A percentile compares a stretch with the other conserved stretches of the same genome.
Conservation (phyloP, 1,140 invertebrate genomes). For the Drosophila parvula region DNA sequence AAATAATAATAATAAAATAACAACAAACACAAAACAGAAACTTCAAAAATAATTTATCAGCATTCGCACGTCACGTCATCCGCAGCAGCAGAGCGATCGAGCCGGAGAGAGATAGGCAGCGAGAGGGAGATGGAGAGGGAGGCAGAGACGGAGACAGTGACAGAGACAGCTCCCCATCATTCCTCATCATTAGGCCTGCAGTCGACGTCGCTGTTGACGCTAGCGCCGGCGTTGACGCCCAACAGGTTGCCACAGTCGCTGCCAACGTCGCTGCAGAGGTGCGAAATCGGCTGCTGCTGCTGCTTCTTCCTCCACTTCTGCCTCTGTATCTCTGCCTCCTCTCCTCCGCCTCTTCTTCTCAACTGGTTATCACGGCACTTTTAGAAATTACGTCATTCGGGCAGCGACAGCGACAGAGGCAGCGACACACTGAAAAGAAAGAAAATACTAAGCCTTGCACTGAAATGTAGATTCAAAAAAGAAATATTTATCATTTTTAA, state of each 20-base stretch:
- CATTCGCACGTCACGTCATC: conserved; percentile 76
- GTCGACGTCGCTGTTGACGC: conserved; percentile 24
- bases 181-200: conserved; percentile 34
- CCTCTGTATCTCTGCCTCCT: conserved; percentile 8
- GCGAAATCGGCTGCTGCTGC: conserved; percentile 48
- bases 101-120: background rate
- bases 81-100: conserved; percentile 8
- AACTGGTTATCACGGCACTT: conserved; percentile 76
- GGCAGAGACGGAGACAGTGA: background rate
- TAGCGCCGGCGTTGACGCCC: conserved; percentile 39
- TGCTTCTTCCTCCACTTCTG: conserved; percentile 12
- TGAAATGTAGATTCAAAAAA: background rate
- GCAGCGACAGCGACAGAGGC: conserved; percentile 26
- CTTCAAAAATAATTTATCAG: conserved; percentile 74
- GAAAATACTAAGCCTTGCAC: background rate
- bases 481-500: background rate
- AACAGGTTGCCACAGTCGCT: conserved; percentile 68
- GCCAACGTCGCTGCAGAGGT: conserved; percentile 53
- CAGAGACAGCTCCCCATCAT: conserved; percentile 36
- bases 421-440: conserved; percentile 11
- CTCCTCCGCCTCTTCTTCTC: conserved; percentile 32
- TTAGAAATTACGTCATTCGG: conserved; percentile 80
- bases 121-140: conserved; percentile 8
- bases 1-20: conserved; percentile 30
- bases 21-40: conserved; percentile 31